These are phyloP conservation scores for Drosophila dunni DNA, from an alignment of 1,140 invertebrate species.

Conservation along the genomic window DNA sequence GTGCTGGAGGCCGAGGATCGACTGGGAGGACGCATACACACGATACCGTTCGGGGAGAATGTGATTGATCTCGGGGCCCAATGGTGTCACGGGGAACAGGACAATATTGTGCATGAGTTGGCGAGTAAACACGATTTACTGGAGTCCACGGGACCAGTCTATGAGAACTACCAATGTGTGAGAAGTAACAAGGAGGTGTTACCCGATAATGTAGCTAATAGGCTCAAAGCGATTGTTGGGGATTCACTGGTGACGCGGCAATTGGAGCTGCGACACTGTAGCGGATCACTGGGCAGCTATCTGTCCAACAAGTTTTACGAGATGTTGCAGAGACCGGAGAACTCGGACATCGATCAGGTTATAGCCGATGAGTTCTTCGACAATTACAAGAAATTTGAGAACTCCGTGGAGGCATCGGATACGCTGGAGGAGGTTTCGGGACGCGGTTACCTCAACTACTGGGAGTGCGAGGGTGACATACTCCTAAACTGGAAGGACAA, in stretches of 20 bases:
- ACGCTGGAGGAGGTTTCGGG: conserved; percentile 87
- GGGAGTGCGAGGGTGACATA: conserved; percentile 87
- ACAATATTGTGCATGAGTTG: conserved; percentile 89
- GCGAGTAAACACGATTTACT: conserved; percentile 87
- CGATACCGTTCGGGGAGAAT: conserved; percentile 87
- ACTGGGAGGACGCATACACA: conserved; percentile 89
- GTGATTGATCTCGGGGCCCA: conserved; percentile 93
- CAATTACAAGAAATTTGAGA: conserved; percentile 86
- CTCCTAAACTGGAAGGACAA: conserved; percentile 88
- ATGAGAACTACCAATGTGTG: conserved; percentile 81
- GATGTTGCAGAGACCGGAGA: conserved; percentile 69
- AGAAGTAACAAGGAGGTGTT: conserved; percentile 83
- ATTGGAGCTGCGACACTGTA: conserved; percentile 73
- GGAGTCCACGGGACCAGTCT: conserved; percentile 77
- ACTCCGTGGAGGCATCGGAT: conserved; percentile 87
- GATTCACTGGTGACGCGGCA: conserved; percentile 74
- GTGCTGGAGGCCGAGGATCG: conserved; percentile 89
- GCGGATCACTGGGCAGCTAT: conserved; percentile 85
- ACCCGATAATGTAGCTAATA: conserved; percentile 65
- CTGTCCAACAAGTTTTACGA: conserved; percentile 80
- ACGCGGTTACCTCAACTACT: conserved; percentile 86
- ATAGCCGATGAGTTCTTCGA: conserved; percentile 85
- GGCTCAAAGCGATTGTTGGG: conserved; percentile 75
- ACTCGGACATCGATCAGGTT: conserved; percentile 72
- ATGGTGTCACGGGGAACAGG: conserved; percentile 91